Base-by-base conservation (phyloP, 2,797 vertebrate genomes). In the Picus viridis region DNA sequence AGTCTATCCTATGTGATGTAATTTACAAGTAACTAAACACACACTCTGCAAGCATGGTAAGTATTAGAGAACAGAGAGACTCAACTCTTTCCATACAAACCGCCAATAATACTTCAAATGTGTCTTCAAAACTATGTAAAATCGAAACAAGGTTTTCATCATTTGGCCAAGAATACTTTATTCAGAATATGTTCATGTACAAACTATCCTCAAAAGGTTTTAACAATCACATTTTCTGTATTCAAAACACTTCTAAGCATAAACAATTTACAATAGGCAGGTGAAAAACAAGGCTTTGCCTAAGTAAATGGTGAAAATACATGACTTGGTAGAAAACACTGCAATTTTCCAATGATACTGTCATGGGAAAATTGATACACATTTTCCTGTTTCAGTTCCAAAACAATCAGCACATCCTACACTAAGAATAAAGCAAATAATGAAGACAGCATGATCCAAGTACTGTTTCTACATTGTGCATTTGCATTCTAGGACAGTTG, bases 1-100 rank as follows among this genome's bases (percentile, higher is more conserved):
- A 6, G 8, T 14, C 68, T 11, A 32, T 1, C 2, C 23, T 64
- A 2, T 1, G 0, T 15, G 7, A 67, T 23, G 5, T 23, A 65
- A 74, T 10, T 29, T 14, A 36, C 30, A 65, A 56, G 8, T 36
- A 70, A 10, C 22, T 45, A 34, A 69, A 63, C 43, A 53, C 12
- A 43, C 51, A 41, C 4, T 17, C 13, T 16, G 49, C 23, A 32
- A 45, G 16, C 29, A 67, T 3, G 3, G 4, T 23, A 45, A 2
- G 51, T 12, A 20, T 34, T 30, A 54, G 6, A 41, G 19, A 63
- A 27, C 63, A 63, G 19, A 45, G 2, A 76, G 24, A 53, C 23
- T 27, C 5, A 45, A 22, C n/a, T 58, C 22, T 51, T 39, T 6
- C 24, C 12, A 51, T 24, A 51, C 7, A 18, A 24, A 24, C 49